Percentiles rank a stretch among this genome's conserved stretches.
phyloP scores from a whole-genome alignment of 2,888 invertebrate genomes.

The Baccha elongata region DNA sequence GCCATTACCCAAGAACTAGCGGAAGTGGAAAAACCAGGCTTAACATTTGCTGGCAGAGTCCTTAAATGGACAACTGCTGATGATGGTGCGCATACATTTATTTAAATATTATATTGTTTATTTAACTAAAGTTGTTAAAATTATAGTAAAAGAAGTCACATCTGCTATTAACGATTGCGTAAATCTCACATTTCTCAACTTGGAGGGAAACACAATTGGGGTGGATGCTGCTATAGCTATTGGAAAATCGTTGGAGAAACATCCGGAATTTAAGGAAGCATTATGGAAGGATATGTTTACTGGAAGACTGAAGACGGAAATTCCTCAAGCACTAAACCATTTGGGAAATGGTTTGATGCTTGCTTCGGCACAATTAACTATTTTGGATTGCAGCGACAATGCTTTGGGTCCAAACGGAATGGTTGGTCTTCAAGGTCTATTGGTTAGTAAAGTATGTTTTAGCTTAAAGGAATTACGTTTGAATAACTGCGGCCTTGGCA shows the following conservation, averaged over 20 bases:
- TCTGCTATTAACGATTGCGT: conserved; percentile 89
- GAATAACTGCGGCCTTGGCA: conserved; percentile 98
- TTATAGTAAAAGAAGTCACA: conserved; percentile 87
- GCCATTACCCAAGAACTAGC: conserved; percentile 72
- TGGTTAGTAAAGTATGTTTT: conserved; percentile 93
- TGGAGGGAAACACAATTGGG: conserved; percentile 97
- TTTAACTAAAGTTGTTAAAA: background rate
- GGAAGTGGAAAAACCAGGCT: conserved; percentile 83
- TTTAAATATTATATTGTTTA: conserved; percentile 14
- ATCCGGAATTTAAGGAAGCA: conserved; percentile 91
- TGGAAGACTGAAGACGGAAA: conserved; percentile 96
- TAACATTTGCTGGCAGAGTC: conserved; percentile 91
- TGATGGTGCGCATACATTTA: conserved; percentile 85
- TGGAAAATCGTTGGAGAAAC: conserved; percentile 89
- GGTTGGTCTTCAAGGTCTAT: conserved; percentile 90
- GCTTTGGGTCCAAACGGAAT: conserved; percentile 98
- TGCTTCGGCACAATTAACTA: conserved; percentile 90
- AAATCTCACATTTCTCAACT: conserved; percentile 88
- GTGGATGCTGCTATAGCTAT: conserved; percentile 94
- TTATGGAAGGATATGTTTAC: conserved; percentile 99
- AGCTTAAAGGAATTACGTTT: conserved; percentile 89
- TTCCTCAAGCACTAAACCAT: conserved; percentile 92
- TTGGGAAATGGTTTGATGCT: conserved; percentile 91
- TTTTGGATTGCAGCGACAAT: conserved; percentile 97
- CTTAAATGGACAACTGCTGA: conserved; percentile 90